Evolutionary conservation across 2,888 invertebrate species (phyloP).

Genomic region (Parnassius smintheus): DNA sequence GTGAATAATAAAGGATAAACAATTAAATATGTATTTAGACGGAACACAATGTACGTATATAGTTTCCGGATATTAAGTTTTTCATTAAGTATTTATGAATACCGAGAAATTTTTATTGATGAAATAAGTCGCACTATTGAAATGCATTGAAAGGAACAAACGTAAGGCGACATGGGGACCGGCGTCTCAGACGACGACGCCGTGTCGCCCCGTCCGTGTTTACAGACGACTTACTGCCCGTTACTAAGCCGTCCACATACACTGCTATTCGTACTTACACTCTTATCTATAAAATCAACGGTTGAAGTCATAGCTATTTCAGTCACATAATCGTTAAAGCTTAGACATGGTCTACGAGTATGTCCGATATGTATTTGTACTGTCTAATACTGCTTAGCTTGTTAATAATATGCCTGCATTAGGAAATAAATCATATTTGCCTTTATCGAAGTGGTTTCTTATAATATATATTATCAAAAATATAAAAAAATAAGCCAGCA

Average conservation of each 20-base stretch:
- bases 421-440: no score
- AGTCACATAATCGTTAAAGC: no score
- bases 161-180: constrained; percentile 48
- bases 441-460: no score
- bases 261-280: constrained; percentile 7
- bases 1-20: no score
- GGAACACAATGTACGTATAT: no score
- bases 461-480: no score
- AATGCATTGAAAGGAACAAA: constrained; percentile 22
- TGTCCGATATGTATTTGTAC: no score
- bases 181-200: constrained; percentile 34
- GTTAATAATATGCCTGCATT: no score
- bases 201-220: constrained; percentile 34
- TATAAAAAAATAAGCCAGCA: no score
- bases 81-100: constrained; percentile 19
- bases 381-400: no score
- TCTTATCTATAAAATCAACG: background rate
- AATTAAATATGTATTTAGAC: no score
- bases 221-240: constrained; percentile 34
- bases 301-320: background rate
- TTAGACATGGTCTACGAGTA: no score
- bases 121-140: constrained; percentile 21
- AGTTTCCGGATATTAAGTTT: constrained; percentile 18
- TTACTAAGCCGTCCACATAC: constrained; percentile 28
- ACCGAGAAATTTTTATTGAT: constrained; percentile 12